Evolutionary conservation across 2,113 vertebrate species (phyloP).

Genomic region (Anolis carolinensis): DNA sequence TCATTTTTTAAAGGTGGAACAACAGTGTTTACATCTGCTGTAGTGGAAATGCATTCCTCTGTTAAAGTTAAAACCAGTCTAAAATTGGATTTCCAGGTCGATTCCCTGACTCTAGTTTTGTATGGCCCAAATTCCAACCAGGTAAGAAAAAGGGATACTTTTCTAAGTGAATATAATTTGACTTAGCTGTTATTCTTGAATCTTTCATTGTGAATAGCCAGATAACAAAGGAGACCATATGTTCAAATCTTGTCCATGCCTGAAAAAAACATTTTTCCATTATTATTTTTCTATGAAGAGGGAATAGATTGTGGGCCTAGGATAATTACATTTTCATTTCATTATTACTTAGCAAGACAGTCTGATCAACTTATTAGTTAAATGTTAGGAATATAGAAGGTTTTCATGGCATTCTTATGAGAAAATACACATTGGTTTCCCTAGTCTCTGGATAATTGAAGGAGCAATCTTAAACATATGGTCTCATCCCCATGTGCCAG

Average conservation of each 20-base stretch:
- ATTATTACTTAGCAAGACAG: neutral
- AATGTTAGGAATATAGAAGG: neutral
- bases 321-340: neutral
- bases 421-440: neutral
- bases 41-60: constrained; percentile 87
- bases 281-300: too few relatives aligned
- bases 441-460: neutral
- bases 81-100: constrained; percentile 90
- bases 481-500: too few relatives aligned
- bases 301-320: neutral
- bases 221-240: neutral
- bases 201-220: neutral
- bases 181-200: neutral
- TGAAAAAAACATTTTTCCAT: neutral
- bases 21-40: constrained; percentile 90
- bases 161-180: neutral
- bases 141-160: constrained; percentile 69
- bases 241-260: neutral
- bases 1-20: constrained; percentile 75
- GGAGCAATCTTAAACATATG: too few relatives aligned
- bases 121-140: constrained; percentile 81
- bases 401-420: neutral
- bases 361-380: neutral
- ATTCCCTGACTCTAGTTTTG: constrained; percentile 88
- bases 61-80: constrained; percentile 84